A percentile compares a stretch with the other conserved stretches of the same genome.
These are phyloP conservation scores for Nycticryphes semicollaris DNA, from an alignment of 2,113 vertebrate genomes.

Conservation along the genomic window DNA sequence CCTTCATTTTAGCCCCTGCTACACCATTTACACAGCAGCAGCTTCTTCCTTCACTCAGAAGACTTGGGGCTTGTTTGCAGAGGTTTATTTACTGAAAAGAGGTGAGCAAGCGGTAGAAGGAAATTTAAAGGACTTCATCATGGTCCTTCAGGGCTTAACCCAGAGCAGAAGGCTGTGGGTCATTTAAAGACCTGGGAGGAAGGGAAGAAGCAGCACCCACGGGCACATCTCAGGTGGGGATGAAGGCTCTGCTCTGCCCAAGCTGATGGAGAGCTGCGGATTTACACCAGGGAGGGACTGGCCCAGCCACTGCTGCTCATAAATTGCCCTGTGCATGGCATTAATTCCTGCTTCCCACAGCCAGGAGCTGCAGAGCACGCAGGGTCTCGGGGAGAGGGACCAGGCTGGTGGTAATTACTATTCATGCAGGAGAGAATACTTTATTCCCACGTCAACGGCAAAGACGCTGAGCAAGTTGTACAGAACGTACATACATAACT, in stretches of 20 bases:
- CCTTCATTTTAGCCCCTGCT: not conserved
- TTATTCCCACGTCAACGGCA: not conserved
- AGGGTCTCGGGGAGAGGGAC: not conserved
- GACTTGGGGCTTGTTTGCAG: not conserved
- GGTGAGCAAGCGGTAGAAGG: not conserved
- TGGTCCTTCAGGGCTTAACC: not conserved
- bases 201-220: not conserved
- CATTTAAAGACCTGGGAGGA: too few species aligned
- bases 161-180: not conserved
- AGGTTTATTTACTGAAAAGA: not conserved
- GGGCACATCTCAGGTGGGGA: fast-evolving
- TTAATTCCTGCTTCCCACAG: not conserved
- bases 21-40: not conserved
- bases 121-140: not conserved
- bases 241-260: not conserved
- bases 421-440: not conserved
- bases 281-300: not conserved
- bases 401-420: not conserved
- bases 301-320: not conserved
- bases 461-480: not conserved
- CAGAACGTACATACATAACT: not conserved
- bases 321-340: not conserved
- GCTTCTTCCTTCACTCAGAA: not conserved
- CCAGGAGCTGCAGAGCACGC: not conserved
- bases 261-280: not conserved